Evolutionary conservation across 2,113 vertebrate genomes (phyloP).

Genomic region (Pitta sordida): DNA sequence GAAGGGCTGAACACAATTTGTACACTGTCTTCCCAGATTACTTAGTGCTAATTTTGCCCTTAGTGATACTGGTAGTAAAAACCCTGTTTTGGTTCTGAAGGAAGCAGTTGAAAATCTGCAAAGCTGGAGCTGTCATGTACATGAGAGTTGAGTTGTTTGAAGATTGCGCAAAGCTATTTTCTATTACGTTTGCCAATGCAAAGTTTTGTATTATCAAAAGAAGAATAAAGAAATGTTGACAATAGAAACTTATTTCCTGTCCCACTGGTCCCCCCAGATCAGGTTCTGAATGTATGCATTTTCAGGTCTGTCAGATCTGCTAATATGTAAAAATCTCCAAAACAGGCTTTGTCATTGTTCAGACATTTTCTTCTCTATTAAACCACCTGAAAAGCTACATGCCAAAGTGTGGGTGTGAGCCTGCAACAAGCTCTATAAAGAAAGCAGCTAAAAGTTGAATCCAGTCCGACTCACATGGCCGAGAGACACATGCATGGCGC

Average conservation of each 20-base stretch:
- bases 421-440: no score
- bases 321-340: no score
- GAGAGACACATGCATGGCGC: no score
- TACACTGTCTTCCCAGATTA: background rate
- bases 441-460: no score
- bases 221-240: background rate
- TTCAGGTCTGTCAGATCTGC: no score
- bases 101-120: background rate
- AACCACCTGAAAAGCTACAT: no score
- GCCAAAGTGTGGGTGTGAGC: no score
- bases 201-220: background rate
- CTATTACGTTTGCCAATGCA: background rate
- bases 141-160: background rate
- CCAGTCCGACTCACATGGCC: no score
- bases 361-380: no score
- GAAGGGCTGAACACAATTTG: background rate
- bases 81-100: background rate
- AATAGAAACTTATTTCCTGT: background rate
- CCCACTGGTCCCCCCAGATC: background rate
- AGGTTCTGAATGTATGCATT: background rate
- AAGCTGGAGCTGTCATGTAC: background rate
- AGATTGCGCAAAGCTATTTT: background rate
- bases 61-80: background rate
- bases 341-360: no score
- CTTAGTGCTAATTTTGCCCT: background rate